Evolutionary conservation across 2,888 invertebrate species (phyloP).

Genomic region (Steinernema hermaphroditum): DNA sequence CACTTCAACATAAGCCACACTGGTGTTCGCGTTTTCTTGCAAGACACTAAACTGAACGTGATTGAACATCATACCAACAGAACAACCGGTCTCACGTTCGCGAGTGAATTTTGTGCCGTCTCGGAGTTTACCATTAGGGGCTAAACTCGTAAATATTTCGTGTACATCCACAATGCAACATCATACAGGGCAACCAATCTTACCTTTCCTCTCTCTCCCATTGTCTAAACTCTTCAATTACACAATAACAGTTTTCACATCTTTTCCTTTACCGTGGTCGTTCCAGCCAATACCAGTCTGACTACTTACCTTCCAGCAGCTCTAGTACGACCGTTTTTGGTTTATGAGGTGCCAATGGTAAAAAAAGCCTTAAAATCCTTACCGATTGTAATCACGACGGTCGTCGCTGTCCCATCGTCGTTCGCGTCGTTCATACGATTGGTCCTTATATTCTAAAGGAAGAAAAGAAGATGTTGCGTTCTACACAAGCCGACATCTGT

Average conservation of each 20-base stretch:
- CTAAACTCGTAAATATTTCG: conserved; percentile 15
- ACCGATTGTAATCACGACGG: background rate
- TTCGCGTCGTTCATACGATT: conserved; percentile 2
- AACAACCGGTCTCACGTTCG: conserved; percentile 25
- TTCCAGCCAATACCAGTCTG: background rate
- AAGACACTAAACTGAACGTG: conserved; percentile 12
- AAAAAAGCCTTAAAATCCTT: background rate
- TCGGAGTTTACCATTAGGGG: conserved; percentile 18
- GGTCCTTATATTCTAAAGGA: background rate
- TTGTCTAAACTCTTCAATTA: background rate
- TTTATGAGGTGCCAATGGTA: background rate
- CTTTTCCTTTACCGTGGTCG: background rate
- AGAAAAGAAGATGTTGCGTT: too few species aligned
- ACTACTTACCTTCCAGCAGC: background rate
- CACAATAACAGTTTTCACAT: background rate
- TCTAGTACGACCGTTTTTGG: too few species aligned
- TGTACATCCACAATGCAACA: background rate
- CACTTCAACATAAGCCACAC: background rate
- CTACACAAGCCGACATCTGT: too few species aligned
- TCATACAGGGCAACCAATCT: too few species aligned
- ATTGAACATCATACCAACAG: background rate
- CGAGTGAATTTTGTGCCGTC: background rate
- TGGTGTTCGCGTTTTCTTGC: background rate
- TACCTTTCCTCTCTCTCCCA: conserved; percentile 25
- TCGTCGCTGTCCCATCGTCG: conserved; percentile 9